phyloP scores from a whole-genome alignment of 2,888 invertebrate species.

The Hedya salicella region DNA sequence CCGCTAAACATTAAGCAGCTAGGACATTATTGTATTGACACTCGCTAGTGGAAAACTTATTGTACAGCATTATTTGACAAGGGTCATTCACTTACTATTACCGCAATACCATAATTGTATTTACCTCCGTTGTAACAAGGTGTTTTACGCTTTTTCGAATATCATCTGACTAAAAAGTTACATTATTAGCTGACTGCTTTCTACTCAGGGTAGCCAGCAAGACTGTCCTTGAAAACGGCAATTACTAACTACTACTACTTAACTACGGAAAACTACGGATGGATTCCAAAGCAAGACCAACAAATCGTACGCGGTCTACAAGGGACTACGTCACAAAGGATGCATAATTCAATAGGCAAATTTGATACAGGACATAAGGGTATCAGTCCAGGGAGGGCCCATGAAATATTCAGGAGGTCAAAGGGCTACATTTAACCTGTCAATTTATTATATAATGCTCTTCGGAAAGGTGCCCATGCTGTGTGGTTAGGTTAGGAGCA shows the following conservation, averaged over 20 bases:
- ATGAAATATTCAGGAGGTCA: constrained; percentile 65
- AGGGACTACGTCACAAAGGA: constrained; percentile 27
- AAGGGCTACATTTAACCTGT: constrained; percentile 47
- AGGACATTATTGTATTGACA: too few relatives aligned
- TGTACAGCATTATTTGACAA: too few relatives aligned
- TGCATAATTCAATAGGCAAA: constrained; percentile 40
- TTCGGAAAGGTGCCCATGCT: constrained; percentile 12
- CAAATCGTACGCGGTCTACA: constrained; percentile 4
- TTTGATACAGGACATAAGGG: constrained; percentile 36
- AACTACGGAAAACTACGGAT: background rate
- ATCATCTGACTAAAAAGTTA: too few relatives aligned
- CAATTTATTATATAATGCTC: constrained; percentile 58
- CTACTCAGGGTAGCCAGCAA: too few relatives aligned
- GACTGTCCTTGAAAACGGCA: too few relatives aligned
- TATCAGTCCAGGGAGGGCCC: constrained; percentile 38
- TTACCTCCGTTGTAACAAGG: too few relatives aligned
- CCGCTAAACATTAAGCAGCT: too few relatives aligned
- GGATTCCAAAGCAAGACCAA: background rate
- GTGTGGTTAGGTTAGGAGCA: background rate
- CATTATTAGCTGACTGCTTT: too few relatives aligned
- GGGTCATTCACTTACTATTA: too few relatives aligned
- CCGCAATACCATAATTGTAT: too few relatives aligned
- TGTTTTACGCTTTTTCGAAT: too few relatives aligned
- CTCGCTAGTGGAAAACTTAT: too few relatives aligned
- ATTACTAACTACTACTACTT: background rate